A percentile compares a stretch with the other conserved stretches of the same genome.
phyloP scores from a whole-genome alignment of 2,113 vertebrate genomes.

The Emydocephalus ijimae region DNA sequence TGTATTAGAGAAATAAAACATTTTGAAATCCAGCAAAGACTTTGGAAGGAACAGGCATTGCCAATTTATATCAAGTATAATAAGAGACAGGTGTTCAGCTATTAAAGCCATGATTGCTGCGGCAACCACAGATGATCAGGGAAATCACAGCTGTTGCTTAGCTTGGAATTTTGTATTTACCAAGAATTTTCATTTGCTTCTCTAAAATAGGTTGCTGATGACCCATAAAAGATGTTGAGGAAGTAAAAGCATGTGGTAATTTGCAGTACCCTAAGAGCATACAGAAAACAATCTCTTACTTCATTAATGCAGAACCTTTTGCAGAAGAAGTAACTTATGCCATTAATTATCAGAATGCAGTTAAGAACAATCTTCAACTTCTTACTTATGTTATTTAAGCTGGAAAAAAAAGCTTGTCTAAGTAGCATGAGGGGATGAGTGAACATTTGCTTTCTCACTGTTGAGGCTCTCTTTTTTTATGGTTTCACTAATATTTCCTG shows the following conservation, averaged over 20 bases:
- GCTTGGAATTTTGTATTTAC: constrained; percentile 37
- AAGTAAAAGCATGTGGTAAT: constrained; percentile 28
- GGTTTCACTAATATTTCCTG: not conserved
- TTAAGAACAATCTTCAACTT: constrained; percentile 8
- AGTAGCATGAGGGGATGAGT: not conserved
- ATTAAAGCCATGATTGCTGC: constrained; percentile 52
- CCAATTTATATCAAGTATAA: constrained; percentile 55
- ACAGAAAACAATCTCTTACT: constrained; percentile 30
- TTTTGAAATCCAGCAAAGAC: constrained; percentile 40
- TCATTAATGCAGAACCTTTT: constrained; percentile 12
- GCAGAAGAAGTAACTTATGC: not conserved
- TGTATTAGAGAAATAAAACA: constrained; percentile 53
- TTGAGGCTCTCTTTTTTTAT: not conserved
- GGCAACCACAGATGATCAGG: constrained; percentile 53
- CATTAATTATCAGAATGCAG: constrained; percentile 13
- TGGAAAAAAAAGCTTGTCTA: not conserved
- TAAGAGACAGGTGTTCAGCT: constrained; percentile 65
- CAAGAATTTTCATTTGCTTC: constrained; percentile 38
- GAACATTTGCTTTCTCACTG: not conserved
- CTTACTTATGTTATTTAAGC: not conserved
- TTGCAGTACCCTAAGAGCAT: constrained; percentile 20
- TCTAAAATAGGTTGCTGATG: constrained; percentile 35
- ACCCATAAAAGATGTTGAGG: constrained; percentile 30
- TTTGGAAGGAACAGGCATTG: constrained; percentile 53
- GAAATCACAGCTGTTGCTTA: constrained; percentile 58